Base-by-base conservation (phyloP, 2,113 vertebrate genomes). In the Hippocampus guttulatus region DNA sequence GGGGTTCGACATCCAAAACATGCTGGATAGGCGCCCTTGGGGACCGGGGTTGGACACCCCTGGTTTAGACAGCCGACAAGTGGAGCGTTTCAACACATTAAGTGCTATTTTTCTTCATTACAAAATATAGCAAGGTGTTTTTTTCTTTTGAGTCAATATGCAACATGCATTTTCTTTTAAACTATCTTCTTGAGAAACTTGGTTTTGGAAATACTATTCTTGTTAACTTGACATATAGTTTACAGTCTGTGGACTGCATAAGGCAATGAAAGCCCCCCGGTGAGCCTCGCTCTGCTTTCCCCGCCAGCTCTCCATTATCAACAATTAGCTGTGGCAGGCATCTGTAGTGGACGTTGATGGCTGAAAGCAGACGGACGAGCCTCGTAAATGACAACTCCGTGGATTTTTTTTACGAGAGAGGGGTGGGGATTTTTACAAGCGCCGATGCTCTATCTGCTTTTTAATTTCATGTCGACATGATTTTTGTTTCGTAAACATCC, bases 321-420 rank as follows among this genome's bases (percentile, higher is more conserved):
- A 54, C 0, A 14, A 70, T 76, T 41, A 43, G 63, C 47, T 11
- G 52, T 30, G 8, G 2, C 15, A 6, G 40, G 27, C 52, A n/a
- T 11, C 21, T 40, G 33, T n/a, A 41, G 33, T 16, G 12, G 52
- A 68, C 51, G 61, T 49, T 43, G 45, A 70, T 49, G 3, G 70
- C 76, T 69, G 77, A 58, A 62, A 67, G 63, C 0, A 60, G 10
- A 30, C 69, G 55, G 71, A 81, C 60, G 70, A 75, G 68, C 73
- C 64, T 78, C 71, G 52, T 80, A 73, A 80, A 84, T 63, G 27
- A 57, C 21, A 43, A 14, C 65, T 40, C 33, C 49, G 71, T 38
- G 67, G 61, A 41, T 30, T 30, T 87, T 83, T 73, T 87, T 83
- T 78, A 87, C 67, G 65, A 54, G 76, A 64, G 61, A 49, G 70